These are phyloP conservation scores for Gadus macrocephalus DNA, from an alignment of 2,113 vertebrate species.

Conservation along the genomic window DNA sequence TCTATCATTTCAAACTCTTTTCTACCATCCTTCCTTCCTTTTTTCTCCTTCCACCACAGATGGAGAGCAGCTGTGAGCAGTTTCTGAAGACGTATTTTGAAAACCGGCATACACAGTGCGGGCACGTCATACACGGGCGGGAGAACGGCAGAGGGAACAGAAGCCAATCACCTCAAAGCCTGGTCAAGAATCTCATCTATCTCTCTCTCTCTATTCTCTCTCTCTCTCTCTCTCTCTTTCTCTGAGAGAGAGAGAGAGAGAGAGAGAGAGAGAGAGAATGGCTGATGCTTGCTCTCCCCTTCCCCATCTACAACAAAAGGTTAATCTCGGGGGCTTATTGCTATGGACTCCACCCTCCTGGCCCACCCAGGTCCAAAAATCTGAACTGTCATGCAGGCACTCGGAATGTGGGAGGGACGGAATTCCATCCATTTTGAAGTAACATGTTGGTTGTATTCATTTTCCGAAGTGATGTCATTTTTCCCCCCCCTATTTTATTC, in stretches of 20 bases:
- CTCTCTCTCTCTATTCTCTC: too few species aligned
- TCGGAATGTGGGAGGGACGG: constrained; percentile 22
- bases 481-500: constrained; percentile 4
- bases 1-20: too few species aligned
- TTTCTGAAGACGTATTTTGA: too few species aligned
- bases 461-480: constrained; percentile 5
- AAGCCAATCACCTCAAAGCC: constrained; percentile 49
- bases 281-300: neutral
- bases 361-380: constrained; percentile 17
- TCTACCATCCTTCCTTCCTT: too few species aligned
- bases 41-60: too few species aligned
- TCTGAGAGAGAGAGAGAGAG: constrained; percentile 1
- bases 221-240: too few species aligned
- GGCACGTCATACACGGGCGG: constrained; percentile 53
- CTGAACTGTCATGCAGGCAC: constrained; percentile 1
- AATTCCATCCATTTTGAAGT: constrained; percentile 20
- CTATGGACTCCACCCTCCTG: constrained; percentile 10
- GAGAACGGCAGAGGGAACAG: constrained; percentile 41
- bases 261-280: neutral
- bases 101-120: too few species aligned
- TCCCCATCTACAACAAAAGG: constrained; percentile 5
- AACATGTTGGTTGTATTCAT: constrained; percentile 18
- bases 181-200: constrained; percentile 23
- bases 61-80: too few species aligned
- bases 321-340: constrained; percentile 10